These are phyloP conservation scores for Drosophila erecta DNA, from an alignment of 1,140 invertebrate species.

Conservation along the genomic window DNA sequence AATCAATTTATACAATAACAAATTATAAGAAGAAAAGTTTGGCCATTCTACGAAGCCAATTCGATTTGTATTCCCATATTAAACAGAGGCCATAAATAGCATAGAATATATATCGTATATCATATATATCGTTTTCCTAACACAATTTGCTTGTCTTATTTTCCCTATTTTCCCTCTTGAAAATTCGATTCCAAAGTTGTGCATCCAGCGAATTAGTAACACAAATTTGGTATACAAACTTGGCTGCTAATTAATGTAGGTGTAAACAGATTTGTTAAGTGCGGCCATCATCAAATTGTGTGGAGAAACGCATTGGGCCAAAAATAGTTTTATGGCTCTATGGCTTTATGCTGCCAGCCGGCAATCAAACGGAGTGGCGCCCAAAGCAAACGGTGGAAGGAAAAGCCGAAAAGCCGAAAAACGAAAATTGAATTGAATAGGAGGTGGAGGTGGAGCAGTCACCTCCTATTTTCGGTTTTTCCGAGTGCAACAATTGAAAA, in stretches of 20 bases:
- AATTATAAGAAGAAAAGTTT: too few relatives aligned
- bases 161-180: not conserved
- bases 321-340: slow-evolving; percentile 47
- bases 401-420: not conserved
- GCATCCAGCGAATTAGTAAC: slow-evolving; percentile 15
- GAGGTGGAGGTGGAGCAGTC: slow-evolving; percentile 11
- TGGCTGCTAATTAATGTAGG: slow-evolving; percentile 40
- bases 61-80: too few relatives aligned
- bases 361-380: slow-evolving; percentile 69
- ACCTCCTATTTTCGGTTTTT: slow-evolving; percentile 37
- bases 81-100: too few relatives aligned
- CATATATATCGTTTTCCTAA: too few relatives aligned
- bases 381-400: slow-evolving; percentile 51
- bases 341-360: slow-evolving; percentile 11
- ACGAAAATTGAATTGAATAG: not conserved
- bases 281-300: slow-evolving; percentile 67
- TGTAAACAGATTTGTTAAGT: slow-evolving; percentile 74
- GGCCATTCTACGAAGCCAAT: too few relatives aligned
- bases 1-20: not conserved
- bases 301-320: slow-evolving; percentile 59
- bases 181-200: not conserved
- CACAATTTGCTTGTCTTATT: too few relatives aligned
- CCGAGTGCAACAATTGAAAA: slow-evolving; percentile 46
- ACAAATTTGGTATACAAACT: slow-evolving; percentile 43
- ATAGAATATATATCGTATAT: too few relatives aligned